Conservation (phyloP, 2,888 invertebrate species). For the Arctia plantaginis region DNA sequence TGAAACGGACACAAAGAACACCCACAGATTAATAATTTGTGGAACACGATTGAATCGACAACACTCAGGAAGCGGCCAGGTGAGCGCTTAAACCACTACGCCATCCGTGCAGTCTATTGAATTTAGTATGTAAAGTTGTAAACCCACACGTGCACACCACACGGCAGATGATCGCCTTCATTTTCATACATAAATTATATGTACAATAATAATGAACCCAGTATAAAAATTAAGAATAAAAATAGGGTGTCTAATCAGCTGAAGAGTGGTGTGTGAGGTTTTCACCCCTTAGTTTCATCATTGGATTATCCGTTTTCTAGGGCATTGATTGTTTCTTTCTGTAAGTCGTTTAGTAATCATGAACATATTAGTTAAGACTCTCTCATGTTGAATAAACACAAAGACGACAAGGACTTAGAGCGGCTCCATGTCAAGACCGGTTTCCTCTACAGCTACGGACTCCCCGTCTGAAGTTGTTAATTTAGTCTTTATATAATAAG, state of each 20-base stretch:
- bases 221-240: neutral
- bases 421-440: slow-evolving; percentile 36
- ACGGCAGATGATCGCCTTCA: too few species aligned
- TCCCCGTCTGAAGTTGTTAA: fast-evolving
- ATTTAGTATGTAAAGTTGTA: too few species aligned
- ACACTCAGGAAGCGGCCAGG: too few species aligned
- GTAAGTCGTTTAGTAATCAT: neutral
- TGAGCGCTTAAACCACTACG: too few species aligned
- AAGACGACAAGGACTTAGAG: slow-evolving; percentile 61
- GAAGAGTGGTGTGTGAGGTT: slow-evolving; percentile 64
- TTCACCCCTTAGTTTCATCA: slow-evolving; percentile 50
- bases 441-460: slow-evolving; percentile 6
- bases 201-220: too few species aligned
- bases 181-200: too few species aligned
- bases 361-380: neutral
- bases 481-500: neutral
- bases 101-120: too few species aligned
- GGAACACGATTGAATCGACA: too few species aligned
- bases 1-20: too few species aligned
- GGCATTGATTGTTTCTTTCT: neutral
- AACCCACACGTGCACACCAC: too few species aligned
- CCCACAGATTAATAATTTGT: too few species aligned
- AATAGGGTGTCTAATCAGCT: neutral
- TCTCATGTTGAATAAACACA: neutral
- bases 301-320: slow-evolving; percentile 42